Evolutionary conservation across 2,113 vertebrate species (phyloP).

Genomic region (Entosphenus tridentatus): DNA sequence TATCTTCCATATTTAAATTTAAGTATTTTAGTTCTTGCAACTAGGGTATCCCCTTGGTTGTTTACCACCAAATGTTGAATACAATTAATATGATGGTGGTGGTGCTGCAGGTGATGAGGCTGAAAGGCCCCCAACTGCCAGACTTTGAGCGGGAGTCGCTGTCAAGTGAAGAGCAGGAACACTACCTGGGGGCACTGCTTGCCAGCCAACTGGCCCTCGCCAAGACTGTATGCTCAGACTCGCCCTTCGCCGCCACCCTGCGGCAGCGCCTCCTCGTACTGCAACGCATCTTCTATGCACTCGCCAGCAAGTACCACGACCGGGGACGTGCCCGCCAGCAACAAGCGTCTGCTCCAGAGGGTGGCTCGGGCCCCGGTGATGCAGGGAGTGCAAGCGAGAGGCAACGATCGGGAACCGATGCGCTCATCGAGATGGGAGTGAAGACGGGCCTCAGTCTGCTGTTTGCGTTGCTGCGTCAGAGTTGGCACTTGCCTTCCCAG

Average conservation of each 20-base stretch:
- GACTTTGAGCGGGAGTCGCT: conserved; percentile 90
- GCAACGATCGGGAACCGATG: conserved; percentile 68
- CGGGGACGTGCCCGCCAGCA: conserved; percentile 87
- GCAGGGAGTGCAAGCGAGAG: conserved; percentile 70
- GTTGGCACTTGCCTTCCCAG: conserved; percentile 57
- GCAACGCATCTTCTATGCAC: conserved; percentile 82
- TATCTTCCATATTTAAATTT: too few relatives aligned
- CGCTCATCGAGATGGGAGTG: conserved; percentile 85
- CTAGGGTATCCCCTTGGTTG: too few relatives aligned
- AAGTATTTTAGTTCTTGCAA: too few relatives aligned
- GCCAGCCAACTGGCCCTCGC: conserved; percentile 86
- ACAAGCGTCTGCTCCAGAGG: conserved; percentile 65
- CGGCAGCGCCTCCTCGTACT: conserved; percentile 72
- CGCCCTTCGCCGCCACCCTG: conserved; percentile 69
- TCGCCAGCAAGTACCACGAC: conserved; percentile 93
- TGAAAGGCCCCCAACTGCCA: conserved; percentile 88
- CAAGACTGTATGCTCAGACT: conserved; percentile 94
- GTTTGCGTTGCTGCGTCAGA: conserved; percentile 73
- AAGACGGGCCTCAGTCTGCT: conserved; percentile 72
- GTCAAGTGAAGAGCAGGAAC: conserved; percentile 90
- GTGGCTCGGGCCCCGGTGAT: conserved; percentile 47
- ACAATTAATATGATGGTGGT: too few relatives aligned
- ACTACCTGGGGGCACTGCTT: conserved; percentile 87
- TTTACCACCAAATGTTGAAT: too few relatives aligned
- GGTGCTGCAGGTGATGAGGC: conserved; percentile 37